phyloP scores from a whole-genome alignment of 2,113 vertebrate species.

The Dinomys branickii region DNA sequence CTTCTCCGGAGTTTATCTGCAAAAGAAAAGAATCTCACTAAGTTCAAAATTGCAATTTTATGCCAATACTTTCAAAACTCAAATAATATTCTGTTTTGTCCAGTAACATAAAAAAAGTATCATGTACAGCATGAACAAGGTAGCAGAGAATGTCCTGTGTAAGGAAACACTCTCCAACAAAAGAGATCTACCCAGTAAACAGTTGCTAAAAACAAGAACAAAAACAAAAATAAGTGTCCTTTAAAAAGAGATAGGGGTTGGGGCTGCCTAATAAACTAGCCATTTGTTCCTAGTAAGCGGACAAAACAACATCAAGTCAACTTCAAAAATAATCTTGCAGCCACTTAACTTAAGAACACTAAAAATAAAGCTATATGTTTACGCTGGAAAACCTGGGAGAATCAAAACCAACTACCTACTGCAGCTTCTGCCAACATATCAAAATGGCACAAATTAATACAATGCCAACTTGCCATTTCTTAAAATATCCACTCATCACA shows the following conservation, averaged over 20 bases:
- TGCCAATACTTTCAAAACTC: not conserved
- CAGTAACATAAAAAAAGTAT: not conserved
- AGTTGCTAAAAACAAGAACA: not conserved
- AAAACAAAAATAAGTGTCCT: not conserved
- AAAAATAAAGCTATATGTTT: constrained; percentile 6
- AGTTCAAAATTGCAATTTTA: not conserved
- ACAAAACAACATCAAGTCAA: not conserved
- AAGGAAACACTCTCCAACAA: not conserved
- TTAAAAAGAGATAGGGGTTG: not conserved
- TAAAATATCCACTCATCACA: not conserved
- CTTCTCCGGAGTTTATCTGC: constrained; percentile 96
- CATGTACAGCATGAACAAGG: not conserved
- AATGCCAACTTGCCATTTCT: not conserved
- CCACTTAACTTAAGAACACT: not conserved
- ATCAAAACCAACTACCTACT: constrained; percentile 4
- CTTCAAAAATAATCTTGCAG: not conserved
- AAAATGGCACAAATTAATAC: constrained; percentile 21
- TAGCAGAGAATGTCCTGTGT: not conserved
- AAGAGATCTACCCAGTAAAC: not conserved
- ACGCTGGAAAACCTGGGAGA: not conserved
- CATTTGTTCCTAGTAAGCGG: not conserved
- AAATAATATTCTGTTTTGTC: not conserved
- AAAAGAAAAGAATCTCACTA: constrained; percentile 56
- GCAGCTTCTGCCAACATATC: not conserved
- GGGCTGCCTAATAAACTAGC: not conserved